Evolutionary conservation across 2,888 invertebrate species (phyloP), one percentile per base, ranked within the genome.

Genomic region (Dione vanillae): DNA sequence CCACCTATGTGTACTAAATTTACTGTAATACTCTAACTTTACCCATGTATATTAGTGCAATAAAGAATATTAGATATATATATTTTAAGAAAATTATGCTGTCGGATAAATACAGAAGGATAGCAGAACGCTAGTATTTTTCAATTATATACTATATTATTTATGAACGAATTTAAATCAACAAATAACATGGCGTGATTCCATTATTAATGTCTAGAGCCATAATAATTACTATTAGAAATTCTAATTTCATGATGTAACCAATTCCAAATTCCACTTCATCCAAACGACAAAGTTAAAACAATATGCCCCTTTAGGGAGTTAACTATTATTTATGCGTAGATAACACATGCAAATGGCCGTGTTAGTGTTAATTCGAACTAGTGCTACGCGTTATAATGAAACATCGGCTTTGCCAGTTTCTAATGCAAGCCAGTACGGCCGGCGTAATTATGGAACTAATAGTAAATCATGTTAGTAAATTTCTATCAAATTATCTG

Each of bases 321-420:
- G 47, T 51, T 40, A 64, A 49, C 37, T 64, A 64, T 51, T 64
- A 64, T 64, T 49, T 54, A 51, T 45, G 67, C n/a, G 19, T 52
- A 51, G 68, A 62, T 68, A 62, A 52, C 62, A 52, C 43, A 68
- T 62, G 43, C 61, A 61, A 68, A 68, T 54, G 19, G 68, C 10
- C 35, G 19, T 35, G 68, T 54, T 62, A 43, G 52, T 54, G 61
- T 52, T 52, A 68, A 62, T 68, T 62, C 62, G 52, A 62, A 61
- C 61, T 45, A 45, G 68, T 68, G n/a, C 49, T 12, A 45, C 35
- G 52, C 45, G 20, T 59, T 65, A 59, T 41, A 70, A 65, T 64
- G 69, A 70, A 70, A 70, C 65, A 65, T 68, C 62, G 59, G 68
- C 65, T 59, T 59, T 43, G 12, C 47, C 65, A 59, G 58, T 70